Base-by-base conservation (phyloP, 2,113 vertebrate species). In the Agelaius tricolor region DNA sequence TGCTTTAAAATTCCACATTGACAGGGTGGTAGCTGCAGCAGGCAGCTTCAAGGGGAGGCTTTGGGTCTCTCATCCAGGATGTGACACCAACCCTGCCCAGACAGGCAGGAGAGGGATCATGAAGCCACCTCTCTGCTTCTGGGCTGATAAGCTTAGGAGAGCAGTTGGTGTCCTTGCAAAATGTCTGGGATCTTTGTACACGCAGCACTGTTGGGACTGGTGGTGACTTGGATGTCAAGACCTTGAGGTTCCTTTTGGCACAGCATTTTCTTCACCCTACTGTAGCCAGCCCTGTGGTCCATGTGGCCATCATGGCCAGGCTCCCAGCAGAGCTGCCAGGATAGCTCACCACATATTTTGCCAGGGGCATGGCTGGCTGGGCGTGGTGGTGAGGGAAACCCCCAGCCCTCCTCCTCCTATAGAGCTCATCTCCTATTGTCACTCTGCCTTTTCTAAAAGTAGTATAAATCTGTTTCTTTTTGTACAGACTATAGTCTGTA, bases 301-400 rank as follows among this genome's bases (percentile, higher is more conserved):
- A 35, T 5, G 3, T 44, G 71, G 37, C 46, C 14, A 14, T n/a
- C 51, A 6, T 0, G 3, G 61, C 51, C 21, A 4, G 26, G 47
- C 35, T 57, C 35, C 31, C 5, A 14, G n/a, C 2, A 14, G 33
- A 24, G 67, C 52, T 94, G 30, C 41, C 79, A 44, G 23, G 7
- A 8, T 57, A 47, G 37, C 59, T 89, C 24, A 15, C 15, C 15
- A 27, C 13, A 5, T 31, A 31, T 67, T 68, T 68, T 58, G 33
- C 62, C 22, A 37, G 61, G 43, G 2, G 0, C 0, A 8, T 33
- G 55, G 52, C 43, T 79, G 44, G 22, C 44, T 41, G 41, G 35
- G 21, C 46, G 20, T 0, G 9, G 68, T 37, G 31, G 13, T 35
- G 35, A 71, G 44, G 71, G 59, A 78, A 69, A 73, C 52, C 33